These are phyloP conservation scores for Yponomeuta evonymella DNA, from an alignment of 2,888 invertebrate genomes.

Conservation along the genomic window DNA sequence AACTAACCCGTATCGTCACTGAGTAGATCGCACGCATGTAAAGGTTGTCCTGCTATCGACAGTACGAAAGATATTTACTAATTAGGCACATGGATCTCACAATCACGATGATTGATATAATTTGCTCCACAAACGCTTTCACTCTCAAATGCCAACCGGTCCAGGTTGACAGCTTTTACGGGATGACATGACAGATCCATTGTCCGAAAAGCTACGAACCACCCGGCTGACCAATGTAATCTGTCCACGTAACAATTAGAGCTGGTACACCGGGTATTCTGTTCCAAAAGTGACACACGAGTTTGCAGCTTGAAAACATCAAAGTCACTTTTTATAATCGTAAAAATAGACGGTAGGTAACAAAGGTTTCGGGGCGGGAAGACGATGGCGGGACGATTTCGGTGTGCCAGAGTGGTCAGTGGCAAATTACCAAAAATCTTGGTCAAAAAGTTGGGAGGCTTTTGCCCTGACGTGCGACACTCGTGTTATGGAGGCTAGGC, in stretches of 20 bases:
- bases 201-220: neutral
- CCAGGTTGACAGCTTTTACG: neutral
- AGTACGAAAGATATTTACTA: too few relatives aligned
- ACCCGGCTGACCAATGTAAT: neutral
- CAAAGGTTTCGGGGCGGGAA: too few relatives aligned
- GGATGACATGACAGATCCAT: neutral
- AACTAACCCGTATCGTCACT: neutral
- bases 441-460: too few relatives aligned
- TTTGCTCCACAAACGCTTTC: conserved; percentile 5
- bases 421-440: too few relatives aligned
- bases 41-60: neutral
- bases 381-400: too few relatives aligned
- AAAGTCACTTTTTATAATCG: too few relatives aligned
- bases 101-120: conserved; percentile 5
- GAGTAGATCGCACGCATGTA: neutral
- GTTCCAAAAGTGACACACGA: neutral
- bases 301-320: neutral
- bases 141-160: conserved; percentile 9
- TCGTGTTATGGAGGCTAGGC: too few relatives aligned
- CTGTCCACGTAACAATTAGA: neutral
- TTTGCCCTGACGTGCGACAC: too few relatives aligned
- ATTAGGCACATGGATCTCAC: too few relatives aligned
- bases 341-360: too few relatives aligned
- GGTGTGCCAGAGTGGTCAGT: too few relatives aligned
- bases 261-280: neutral